A percentile compares a stretch with the other conserved stretches of the same genome.
Evolutionary conservation across 2,888 invertebrate species (phyloP).

Genomic region (Chrysopilus asiliformis): DNA sequence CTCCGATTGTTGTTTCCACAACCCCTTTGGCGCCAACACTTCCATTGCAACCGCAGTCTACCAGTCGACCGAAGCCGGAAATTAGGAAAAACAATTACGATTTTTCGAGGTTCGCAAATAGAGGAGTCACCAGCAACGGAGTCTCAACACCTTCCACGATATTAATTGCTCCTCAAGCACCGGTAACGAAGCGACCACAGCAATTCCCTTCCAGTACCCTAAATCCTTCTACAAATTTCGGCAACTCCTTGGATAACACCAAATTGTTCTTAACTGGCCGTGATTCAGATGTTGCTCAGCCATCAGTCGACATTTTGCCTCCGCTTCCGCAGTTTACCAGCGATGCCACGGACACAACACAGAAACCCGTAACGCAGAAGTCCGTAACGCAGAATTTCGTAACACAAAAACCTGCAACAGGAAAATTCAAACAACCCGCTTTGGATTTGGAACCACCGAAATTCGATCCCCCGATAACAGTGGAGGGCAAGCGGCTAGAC

Average conservation of each 20-base stretch:
- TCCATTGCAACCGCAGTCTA: neutral
- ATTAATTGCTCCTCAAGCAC: too few species aligned
- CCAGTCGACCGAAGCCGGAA: neutral
- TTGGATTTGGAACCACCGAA: constrained; percentile 45
- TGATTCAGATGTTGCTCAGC: constrained; percentile 17
- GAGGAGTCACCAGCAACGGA: too few species aligned
- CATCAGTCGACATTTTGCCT: constrained; percentile 38
- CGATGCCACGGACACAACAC: constrained; percentile 38
- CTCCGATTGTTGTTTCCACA: constrained; percentile 9
- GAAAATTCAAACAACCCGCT: constrained; percentile 50
- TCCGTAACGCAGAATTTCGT: too few species aligned
- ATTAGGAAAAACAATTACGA: constrained; percentile 5
- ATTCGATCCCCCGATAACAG: constrained; percentile 30
- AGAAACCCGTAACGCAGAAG: too few species aligned
- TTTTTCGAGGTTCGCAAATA: constrained; percentile 18
- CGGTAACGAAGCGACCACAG: too few species aligned
- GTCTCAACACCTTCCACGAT: too few species aligned
- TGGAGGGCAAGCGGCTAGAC: constrained; percentile 25
- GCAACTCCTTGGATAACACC: too few species aligned
- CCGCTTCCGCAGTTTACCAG: constrained; percentile 40
- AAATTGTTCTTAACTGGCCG: too few species aligned
- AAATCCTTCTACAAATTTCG: too few species aligned
- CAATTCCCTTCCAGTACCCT: too few species aligned
- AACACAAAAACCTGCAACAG: constrained; percentile 48
- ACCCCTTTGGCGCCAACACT: constrained; percentile 5